Evolutionary conservation across 2,113 vertebrate genomes (phyloP).

Genomic region (Hiodon tergisus): DNA sequence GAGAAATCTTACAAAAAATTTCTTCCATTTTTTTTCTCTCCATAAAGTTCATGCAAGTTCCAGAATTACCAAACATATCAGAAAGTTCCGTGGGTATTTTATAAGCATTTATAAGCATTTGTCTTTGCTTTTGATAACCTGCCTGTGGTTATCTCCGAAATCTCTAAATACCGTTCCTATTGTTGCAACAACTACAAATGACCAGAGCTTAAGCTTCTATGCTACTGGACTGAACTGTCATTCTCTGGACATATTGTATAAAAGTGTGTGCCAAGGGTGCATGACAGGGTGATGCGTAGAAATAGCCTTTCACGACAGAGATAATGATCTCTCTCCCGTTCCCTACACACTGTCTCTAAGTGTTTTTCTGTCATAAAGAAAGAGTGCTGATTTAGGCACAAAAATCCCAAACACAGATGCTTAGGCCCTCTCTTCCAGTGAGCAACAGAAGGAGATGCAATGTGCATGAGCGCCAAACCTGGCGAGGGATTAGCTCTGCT

Average conservation of each 20-base stretch:
- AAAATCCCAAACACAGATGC: constrained; percentile 64
- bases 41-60: too few relatives aligned
- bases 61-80: too few relatives aligned
- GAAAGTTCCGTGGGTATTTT: too few relatives aligned
- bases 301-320: constrained; percentile 17
- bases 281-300: constrained; percentile 5
- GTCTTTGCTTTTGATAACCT: too few relatives aligned
- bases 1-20: neutral
- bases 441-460: constrained; percentile 66
- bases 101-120: too few relatives aligned
- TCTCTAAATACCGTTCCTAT: too few relatives aligned
- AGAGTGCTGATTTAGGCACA: constrained; percentile 67
- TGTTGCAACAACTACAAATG: too few relatives aligned
- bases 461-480: constrained; percentile 59
- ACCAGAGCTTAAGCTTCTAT: too few relatives aligned
- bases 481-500: constrained; percentile 62
- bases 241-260: neutral
- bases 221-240: constrained; percentile 6
- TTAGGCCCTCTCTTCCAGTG: constrained; percentile 56
- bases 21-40: too few relatives aligned
- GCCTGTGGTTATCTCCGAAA: too few relatives aligned
- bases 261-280: constrained; percentile 11
- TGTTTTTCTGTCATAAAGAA: constrained; percentile 22
- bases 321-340: neutral
- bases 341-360: neutral